Conservation (phyloP, 1,140 invertebrate genomes). For the Drosophila sproati region DNA sequence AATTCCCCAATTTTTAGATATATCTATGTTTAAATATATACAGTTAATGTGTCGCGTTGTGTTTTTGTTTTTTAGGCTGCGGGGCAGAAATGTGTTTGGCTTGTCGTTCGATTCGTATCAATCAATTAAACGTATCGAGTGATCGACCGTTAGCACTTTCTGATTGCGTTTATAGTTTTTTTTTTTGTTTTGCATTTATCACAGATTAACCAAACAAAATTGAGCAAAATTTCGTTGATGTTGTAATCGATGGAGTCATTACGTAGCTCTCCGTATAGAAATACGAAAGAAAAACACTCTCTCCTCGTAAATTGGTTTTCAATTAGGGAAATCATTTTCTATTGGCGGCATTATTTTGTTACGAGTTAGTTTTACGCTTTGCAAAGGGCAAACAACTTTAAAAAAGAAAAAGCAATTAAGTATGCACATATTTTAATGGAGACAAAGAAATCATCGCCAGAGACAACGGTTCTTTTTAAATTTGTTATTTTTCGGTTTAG, state of each 20-base stretch:
- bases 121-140: constrained; percentile 63
- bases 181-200: constrained; percentile 43
- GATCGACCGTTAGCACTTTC: constrained; percentile 69
- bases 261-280: constrained; percentile 1
- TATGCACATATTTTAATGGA: constrained; percentile 13
- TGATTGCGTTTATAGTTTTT: constrained; percentile 55
- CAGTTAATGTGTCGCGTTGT: constrained; percentile 29
- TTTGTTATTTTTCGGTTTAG: not conserved
- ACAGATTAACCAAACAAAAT: constrained; percentile 62
- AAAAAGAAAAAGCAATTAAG: constrained; percentile 2
- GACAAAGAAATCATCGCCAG: not conserved
- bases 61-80: constrained; percentile 30
- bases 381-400: not conserved
- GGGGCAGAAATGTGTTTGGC: constrained; percentile 53
- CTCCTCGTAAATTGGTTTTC: not conserved
- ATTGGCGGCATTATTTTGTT: not conserved
- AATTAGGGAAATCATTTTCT: not conserved
- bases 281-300: constrained; percentile 6
- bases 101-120: constrained; percentile 50
- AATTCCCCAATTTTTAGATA: constrained; percentile 22
- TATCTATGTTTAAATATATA: not conserved
- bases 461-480: not conserved
- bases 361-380: not conserved
- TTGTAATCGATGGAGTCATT: constrained; percentile 34
- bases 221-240: constrained; percentile 34